Conservation (phyloP, 2,888 invertebrate genomes). For the Dynastes grantii region DNA sequence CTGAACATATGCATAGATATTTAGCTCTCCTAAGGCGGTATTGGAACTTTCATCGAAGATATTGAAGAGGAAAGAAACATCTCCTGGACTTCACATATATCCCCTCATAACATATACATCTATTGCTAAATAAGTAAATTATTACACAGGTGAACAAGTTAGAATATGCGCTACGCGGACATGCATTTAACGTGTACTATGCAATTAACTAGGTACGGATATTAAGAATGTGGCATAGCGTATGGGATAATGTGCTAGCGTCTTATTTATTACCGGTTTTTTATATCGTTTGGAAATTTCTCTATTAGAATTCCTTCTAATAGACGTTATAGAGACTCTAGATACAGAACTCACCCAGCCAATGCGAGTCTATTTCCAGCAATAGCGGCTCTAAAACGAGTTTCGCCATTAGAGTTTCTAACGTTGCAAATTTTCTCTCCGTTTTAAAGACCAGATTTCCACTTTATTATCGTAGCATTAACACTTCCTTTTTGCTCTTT, state of each 20-base stretch:
- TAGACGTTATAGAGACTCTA: not conserved
- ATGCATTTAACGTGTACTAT: too few species aligned
- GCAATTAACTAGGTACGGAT: too few species aligned
- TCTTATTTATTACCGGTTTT: not conserved
- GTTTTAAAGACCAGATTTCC: not conserved
- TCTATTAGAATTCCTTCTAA: constrained; percentile 1
- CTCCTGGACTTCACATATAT: too few species aligned
- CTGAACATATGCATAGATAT: too few species aligned
- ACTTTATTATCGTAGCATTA: not conserved
- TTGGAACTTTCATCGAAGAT: too few species aligned
- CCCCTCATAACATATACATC: too few species aligned
- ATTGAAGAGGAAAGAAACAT: too few species aligned
- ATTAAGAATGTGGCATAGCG: not conserved
- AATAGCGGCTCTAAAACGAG: not conserved
- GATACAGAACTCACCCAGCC: not conserved
- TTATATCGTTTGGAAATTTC: constrained; percentile 3
- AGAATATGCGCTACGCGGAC: too few species aligned
- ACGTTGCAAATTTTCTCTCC: constrained; percentile 10
- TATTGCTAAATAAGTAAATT: too few species aligned
- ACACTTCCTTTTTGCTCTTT: not conserved
- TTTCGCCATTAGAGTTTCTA: not conserved
- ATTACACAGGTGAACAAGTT: too few species aligned
- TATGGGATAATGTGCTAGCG: not conserved
- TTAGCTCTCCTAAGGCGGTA: too few species aligned
- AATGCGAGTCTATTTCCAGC: constrained; percentile 2